phyloP scores from a whole-genome alignment of 1,140 invertebrate genomes.

The Steinernema feltiae region DNA sequence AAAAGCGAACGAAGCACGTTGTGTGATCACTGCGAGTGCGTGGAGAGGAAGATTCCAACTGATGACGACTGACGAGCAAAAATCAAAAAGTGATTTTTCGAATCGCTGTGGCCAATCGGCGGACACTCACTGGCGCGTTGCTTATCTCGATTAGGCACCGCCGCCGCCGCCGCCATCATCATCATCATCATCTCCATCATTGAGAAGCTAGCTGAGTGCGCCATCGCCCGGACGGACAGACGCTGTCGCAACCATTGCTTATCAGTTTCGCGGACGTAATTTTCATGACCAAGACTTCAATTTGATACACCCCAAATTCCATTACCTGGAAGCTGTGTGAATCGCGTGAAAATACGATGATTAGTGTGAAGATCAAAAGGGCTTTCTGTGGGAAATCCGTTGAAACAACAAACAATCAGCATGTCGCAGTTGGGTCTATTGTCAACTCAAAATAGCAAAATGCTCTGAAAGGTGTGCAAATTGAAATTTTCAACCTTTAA shows the following conservation, averaged over 20 bases:
- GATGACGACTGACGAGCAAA: background rate
- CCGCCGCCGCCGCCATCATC: too few relatives aligned
- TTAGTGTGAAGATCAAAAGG: background rate
- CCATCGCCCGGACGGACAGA: background rate
- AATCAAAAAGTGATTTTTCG: constrained; percentile 15
- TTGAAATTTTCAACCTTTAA: too few relatives aligned
- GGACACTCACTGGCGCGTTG: background rate
- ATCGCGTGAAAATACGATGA: background rate
- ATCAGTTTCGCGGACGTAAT: too few relatives aligned
- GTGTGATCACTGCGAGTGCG: too few relatives aligned
- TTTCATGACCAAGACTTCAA: constrained; percentile 6
- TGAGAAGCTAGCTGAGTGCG: constrained; percentile 4
- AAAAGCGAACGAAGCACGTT: too few relatives aligned
- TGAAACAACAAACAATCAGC: too few relatives aligned
- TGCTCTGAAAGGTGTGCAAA: too few relatives aligned
- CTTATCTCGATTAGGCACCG: constrained; percentile 13
- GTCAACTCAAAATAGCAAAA: too few relatives aligned
- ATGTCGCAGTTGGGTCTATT: too few relatives aligned
- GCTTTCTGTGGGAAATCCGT: background rate
- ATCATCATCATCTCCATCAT: too few relatives aligned
- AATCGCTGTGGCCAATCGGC: constrained; percentile 12
- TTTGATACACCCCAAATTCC: background rate
- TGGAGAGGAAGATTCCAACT: background rate
- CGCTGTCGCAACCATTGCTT: too few relatives aligned
- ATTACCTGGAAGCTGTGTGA: background rate